Base-by-base conservation (phyloP, 2,888 invertebrate species). In the Stenodema calcarata region DNA sequence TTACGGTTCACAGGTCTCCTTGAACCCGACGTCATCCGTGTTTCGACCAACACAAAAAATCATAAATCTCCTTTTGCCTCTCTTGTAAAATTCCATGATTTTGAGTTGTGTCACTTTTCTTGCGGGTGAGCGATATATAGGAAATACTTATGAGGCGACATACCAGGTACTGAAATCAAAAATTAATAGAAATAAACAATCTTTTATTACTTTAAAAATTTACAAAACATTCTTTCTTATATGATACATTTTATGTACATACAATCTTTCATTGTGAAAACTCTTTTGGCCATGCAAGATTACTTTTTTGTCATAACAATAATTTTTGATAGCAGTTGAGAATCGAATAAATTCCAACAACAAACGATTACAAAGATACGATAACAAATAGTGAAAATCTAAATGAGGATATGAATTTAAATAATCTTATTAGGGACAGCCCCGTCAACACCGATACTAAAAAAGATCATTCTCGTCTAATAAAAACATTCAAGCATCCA, bases 171-270 rank as follows among this genome's bases (percentile, higher is more conserved):
- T n/a, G n/a, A n/a, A n/a, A n/a, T 35, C 2, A 35, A 35, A 2
- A 35, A 35, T 35, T 35, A 35, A 50, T 69, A 82, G 69, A 82
- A 82, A 82, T 82, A 82, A 78, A 54, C 62, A 41, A 62, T 82
- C 41, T 80, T 62, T 82, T 82, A 62, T 50, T 54, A 30, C 27
- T 69, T 81, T 30, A 62, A 54, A 82, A 82, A 82, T 82, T 54
- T 82, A 82, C 82, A 82, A 82, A 82, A 82, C 30, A 41, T 62
- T 42, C 81, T 28, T 62, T 47, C 44, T 16, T 78, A 14, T 78
- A 76, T 76, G 75, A 41, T 76, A 78, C 78, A 78, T 78, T 78
- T 78, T 78, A 78, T 78, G 78, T 78, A 78, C 78, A 78, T 73
- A n/a, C 30, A 73, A 41, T 73, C 41, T 30, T 73, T 73, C 18